phyloP scores from a whole-genome alignment of 2,888 invertebrate species.

The Exephanes ischioxanthus region DNA sequence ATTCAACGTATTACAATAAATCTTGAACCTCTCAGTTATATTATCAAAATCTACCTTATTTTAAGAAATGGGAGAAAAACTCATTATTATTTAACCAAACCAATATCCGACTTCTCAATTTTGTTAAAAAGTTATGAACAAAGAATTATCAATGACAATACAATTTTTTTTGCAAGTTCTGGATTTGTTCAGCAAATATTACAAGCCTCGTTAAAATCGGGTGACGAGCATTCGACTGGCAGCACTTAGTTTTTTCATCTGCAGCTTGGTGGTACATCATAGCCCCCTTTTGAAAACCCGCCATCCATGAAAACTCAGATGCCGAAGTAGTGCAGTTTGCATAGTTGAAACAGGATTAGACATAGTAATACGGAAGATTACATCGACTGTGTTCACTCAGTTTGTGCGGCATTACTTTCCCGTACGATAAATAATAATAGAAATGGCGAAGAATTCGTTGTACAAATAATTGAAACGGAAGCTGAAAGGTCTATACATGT shows the following conservation, averaged over 20 bases:
- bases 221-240: background rate
- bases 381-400: constrained; percentile 43
- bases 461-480: constrained; percentile 64
- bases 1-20: background rate
- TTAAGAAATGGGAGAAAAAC: background rate
- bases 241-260: background rate
- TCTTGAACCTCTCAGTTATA: too few relatives aligned
- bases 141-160: background rate
- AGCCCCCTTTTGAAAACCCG: constrained; percentile 1
- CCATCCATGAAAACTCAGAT: constrained; percentile 25
- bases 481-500: constrained; percentile 57
- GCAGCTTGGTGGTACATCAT: background rate
- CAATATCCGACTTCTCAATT: background rate
- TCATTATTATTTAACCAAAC: background rate
- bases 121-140: background rate
- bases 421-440: constrained; percentile 55
- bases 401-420: constrained; percentile 20
- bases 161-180: background rate
- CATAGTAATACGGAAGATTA: constrained; percentile 43
- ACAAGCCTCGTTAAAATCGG: background rate
- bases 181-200: background rate
- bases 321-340: constrained; percentile 10
- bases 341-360: constrained; percentile 46
- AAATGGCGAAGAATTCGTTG: constrained; percentile 43
- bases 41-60: background rate